These are phyloP conservation scores for Hucho hucho DNA, from an alignment of 2,113 vertebrate species.

Conservation along the genomic window DNA sequence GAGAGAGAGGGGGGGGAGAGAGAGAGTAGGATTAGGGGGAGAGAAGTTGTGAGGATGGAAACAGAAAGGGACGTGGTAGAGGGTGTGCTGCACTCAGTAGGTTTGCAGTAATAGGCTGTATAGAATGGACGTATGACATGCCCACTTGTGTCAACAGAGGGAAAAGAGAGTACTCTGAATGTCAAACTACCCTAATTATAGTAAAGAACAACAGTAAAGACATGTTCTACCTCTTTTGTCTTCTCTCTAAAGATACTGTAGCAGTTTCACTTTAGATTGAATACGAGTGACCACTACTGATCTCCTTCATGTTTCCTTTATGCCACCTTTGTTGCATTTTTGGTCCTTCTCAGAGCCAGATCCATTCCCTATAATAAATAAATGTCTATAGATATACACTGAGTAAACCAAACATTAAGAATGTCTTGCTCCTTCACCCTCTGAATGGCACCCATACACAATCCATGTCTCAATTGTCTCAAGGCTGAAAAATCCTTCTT, in stretches of 20 bases:
- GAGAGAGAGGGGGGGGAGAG: constrained; percentile 5
- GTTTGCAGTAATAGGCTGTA: constrained; percentile 13
- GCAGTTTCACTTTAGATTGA: too few species aligned
- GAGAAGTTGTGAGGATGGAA: neutral
- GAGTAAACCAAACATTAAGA: too few species aligned
- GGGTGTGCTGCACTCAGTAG: constrained; percentile 30
- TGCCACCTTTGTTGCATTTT: neutral
- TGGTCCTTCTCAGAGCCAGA: too few species aligned
- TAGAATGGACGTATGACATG: constrained; percentile 27
- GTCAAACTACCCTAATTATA: constrained; percentile 29
- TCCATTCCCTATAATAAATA: too few species aligned
- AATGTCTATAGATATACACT: too few species aligned
- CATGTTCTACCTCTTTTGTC: constrained; percentile 2
- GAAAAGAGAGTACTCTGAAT: constrained; percentile 17
- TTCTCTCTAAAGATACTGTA: too few species aligned
- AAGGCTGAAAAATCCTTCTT: too few species aligned
- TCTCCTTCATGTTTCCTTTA: neutral
- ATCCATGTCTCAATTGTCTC: too few species aligned
- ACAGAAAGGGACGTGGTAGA: neutral
- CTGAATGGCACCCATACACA: too few species aligned
- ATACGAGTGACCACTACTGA: too few species aligned
- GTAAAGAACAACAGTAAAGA: constrained; percentile 16
- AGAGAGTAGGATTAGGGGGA: constrained; percentile 5
- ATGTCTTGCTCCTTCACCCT: too few species aligned
- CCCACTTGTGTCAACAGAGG: constrained; percentile 35